Base-by-base conservation (phyloP, 2,797 vertebrate genomes). In the Champsocephalus esox region DNA sequence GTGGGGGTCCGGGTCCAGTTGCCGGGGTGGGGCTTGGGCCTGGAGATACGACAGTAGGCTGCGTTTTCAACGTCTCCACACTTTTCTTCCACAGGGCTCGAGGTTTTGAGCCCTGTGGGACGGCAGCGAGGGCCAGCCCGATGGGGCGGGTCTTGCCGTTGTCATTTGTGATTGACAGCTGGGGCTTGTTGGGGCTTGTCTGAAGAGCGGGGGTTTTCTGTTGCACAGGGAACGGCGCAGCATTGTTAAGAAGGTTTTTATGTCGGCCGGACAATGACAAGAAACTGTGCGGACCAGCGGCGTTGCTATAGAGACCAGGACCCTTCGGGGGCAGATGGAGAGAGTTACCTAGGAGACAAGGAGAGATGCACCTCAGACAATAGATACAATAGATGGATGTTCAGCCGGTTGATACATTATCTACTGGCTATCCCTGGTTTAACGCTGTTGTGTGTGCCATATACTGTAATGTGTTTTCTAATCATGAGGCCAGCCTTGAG, bases 71-170 rank as follows among this genome's bases (percentile, higher is more conserved):
- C 0, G 98, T 99, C 70, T 99, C 98, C 24, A 99, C 95, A 0
- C 98, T 99, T 75, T 99, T 99, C 90, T 94, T 98, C 98, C 98
- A 99, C 69, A 99, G 95, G 58, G 97, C 96, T 52, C 98, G 93
- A 0, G 98, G 96, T 56, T 98, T 96, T 5, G 97, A 97, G 66
- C 43, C 66, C 54, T 67, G 66, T 3, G 66, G 54, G 32, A 5
- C 66, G 6, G 66, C 66, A 45, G 66, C 4, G 24, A 57, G 54
- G 54, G 85, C 82, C 0, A 87, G 79, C 48, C 92, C 96, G 0
- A 52, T 75, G 41, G 96, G 95, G 66, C 91, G 90, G 45, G 89
- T 66, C 77, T 93, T 87, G 19, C 90, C 91, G 17, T 93, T 92
- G 77, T 97, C 96, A 0, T 96, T 92, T 60, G 95, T 96, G 79